A percentile compares a stretch with the other conserved stretches of the same genome.
These are phyloP conservation scores for Alouatta palliata DNA, from an alignment of 2,113 vertebrate species.

Conservation along the genomic window DNA sequence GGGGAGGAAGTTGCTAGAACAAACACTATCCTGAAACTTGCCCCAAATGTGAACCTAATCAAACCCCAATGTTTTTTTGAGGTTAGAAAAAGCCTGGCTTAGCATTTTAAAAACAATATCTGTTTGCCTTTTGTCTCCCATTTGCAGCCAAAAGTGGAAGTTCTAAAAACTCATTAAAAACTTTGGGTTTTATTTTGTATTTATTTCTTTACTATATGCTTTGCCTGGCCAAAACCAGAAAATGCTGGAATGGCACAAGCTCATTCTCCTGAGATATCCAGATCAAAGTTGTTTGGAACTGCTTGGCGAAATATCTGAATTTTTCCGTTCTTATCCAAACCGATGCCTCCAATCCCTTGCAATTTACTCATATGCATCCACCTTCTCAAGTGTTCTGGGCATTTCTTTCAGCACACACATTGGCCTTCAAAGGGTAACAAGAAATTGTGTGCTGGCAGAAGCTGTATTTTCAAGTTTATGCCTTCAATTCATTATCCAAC, in stretches of 20 bases:
- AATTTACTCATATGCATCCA: slow-evolving; percentile 67
- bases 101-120: slow-evolving; percentile 78
- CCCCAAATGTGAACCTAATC: slow-evolving; percentile 75
- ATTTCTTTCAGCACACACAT: slow-evolving; percentile 9
- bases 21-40: slow-evolving; percentile 71
- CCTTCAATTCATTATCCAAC: slow-evolving; percentile 24
- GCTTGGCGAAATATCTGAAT: slow-evolving; percentile 69
- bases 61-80: slow-evolving; percentile 75
- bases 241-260: slow-evolving; percentile 61
- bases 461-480: slow-evolving; percentile 31
- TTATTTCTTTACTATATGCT: slow-evolving; percentile 70
- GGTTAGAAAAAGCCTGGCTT: slow-evolving; percentile 71
- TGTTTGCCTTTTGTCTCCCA: slow-evolving; percentile 75
- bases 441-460: slow-evolving; percentile 48
- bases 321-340: slow-evolving; percentile 77
- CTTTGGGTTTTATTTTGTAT: slow-evolving; percentile 73
- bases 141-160: slow-evolving; percentile 72
- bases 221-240: slow-evolving; percentile 75
- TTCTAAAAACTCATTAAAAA: slow-evolving; percentile 77
- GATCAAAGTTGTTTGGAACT: slow-evolving; percentile 70
- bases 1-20: slow-evolving; percentile 74
- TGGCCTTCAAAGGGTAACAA: slow-evolving; percentile 64
- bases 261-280: slow-evolving; percentile 73
- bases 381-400: slow-evolving; percentile 75
- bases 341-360: slow-evolving; percentile 61